These are phyloP conservation scores for Apis florea DNA, from an alignment of 1,140 invertebrate species.

Conservation along the genomic window DNA sequence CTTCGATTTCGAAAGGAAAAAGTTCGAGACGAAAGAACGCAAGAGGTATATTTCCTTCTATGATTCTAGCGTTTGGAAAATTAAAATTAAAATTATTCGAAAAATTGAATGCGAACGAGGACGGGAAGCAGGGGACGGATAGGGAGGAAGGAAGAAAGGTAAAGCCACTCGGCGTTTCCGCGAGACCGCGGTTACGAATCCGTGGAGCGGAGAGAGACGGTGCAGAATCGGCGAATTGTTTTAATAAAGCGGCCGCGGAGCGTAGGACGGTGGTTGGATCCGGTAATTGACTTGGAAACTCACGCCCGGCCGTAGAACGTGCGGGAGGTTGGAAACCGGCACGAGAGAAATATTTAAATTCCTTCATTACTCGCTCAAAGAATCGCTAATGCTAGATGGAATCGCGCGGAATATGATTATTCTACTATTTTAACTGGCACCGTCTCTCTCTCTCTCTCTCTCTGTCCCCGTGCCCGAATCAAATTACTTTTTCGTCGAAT, in stretches of 20 bases:
- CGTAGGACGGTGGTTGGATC: slow-evolving; percentile 72
- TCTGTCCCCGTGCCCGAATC: slow-evolving; percentile 29
- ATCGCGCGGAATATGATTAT: slow-evolving; percentile 74
- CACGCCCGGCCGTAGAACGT: slow-evolving; percentile 45
- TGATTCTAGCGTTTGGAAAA: not conserved
- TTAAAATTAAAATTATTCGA: slow-evolving; percentile 27
- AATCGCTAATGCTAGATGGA: slow-evolving; percentile 75
- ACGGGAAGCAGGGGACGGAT: not conserved
- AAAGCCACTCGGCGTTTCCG: slow-evolving; percentile 28
- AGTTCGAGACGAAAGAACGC: too few relatives aligned
- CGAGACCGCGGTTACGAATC: slow-evolving; percentile 36
- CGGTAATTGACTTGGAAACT: slow-evolving; percentile 77
- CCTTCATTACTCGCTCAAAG: slow-evolving; percentile 76
- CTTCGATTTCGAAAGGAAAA: too few relatives aligned
- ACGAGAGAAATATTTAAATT: slow-evolving; percentile 77
- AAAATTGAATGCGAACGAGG: slow-evolving; percentile 34
- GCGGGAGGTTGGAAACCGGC: slow-evolving; percentile 44
- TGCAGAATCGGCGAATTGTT: slow-evolving; percentile 71
- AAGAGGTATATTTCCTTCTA: not conserved
- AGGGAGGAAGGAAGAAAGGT: slow-evolving; percentile 3
- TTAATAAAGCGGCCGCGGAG: slow-evolving; percentile 74
- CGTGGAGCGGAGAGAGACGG: slow-evolving; percentile 28
- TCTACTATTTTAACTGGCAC: slow-evolving; percentile 70
- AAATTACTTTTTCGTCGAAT: slow-evolving; percentile 31
- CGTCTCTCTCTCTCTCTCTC: not conserved